Evolutionary conservation across 1,140 invertebrate genomes (phyloP), one percentile per base, ranked within the genome.

Genomic region (Polypedilum vanderplanki): DNA sequence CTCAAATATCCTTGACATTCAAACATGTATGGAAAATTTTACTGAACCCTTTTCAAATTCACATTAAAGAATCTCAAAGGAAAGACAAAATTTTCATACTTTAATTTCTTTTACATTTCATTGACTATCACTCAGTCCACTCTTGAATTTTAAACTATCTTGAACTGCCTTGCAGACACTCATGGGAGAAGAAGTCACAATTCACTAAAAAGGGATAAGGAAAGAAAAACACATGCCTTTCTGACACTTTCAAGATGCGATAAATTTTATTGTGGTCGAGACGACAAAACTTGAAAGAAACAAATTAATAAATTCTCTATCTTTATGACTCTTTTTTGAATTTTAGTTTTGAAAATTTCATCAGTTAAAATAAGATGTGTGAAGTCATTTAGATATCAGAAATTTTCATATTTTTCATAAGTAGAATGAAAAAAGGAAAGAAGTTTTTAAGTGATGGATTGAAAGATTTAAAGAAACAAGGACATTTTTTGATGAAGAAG

Each of bases 251-350:
- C n/a, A 4, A n/a, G 41, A 57, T 12, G n/a, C n/a, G 46, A 57
- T 57, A 57, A 57, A 57, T 57, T n/a, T 57, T 57, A n/a, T 57
- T 57, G 46, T 57, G 46, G 46, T 57, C 46, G 46, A 57, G 46
- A 57, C 46, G 46, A n/a, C 12, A 57, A 33, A 33, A 33, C 2
- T 33, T 33, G 24, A 33, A 33, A 33, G 24, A 33, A 33, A 33
- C 24, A 33, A 33, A 33, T 33, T 33, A 33, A 33, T 33, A 33
- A 33, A 3, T 33, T 33, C 5, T 33, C 2, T n/a, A n/a, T n/a
- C n/a, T n/a, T n/a, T n/a, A n/a, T n/a, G n/a, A n/a, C n/a, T 5
- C 24, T 33, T 33, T 33, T 33, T 33, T 33, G 24, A 33, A 5
- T 33, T 33, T 33, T 33, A 33, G 24, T 33, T 33, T 33, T 33